Evolutionary conservation across 2,888 invertebrate genomes (phyloP), one percentile per base, ranked within the genome.

Genomic region (Lydus trimaculatus): DNA sequence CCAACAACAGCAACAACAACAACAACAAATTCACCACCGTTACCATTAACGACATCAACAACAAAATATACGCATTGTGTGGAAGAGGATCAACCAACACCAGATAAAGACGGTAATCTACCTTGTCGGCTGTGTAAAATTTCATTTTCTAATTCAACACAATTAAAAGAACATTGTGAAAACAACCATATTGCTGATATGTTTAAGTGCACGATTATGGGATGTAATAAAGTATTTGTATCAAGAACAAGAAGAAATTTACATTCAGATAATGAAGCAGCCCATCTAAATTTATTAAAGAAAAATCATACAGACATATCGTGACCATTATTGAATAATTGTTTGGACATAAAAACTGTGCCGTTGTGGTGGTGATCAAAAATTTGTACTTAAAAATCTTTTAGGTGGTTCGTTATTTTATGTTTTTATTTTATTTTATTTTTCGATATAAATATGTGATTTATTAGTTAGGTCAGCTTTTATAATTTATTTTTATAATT

Each of bases 171-270:
- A 74, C 94, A 94, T 84, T 92, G 92, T 85, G 92, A 93, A 83
- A 88, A 87, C 72, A 85, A 88, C 61, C 94, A 94, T 81, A 83
- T 87, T 36, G 88, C 89, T 67, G 91, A 93, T 67, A 89, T 93
- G 85, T 91, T 91, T 78, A 88, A 90, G 72, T 94, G 94, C 85
- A 90, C 91, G n/a, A 87, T 93, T 62, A 89, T 89, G 67, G 93
- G 93, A 15, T 94, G 94, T 84, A 91, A 90, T 62, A 91, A 93
- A 77, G 91, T 92, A 61, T 95, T 94, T 85, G 90, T 92, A 70
- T 93, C 94, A 13, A 88, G 92, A 76, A 92, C 93, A 73, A 91
- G 92, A 75, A 88, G 94, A 71, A 94, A 94, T 81, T 88, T 91
- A 61, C 94, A 94, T 84, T 90, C 91, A 69, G 92, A 92, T 78